phyloP scores from a whole-genome alignment of 53 echinoderm and acorn worm species.

The Temnopleurus reevesii region DNA sequence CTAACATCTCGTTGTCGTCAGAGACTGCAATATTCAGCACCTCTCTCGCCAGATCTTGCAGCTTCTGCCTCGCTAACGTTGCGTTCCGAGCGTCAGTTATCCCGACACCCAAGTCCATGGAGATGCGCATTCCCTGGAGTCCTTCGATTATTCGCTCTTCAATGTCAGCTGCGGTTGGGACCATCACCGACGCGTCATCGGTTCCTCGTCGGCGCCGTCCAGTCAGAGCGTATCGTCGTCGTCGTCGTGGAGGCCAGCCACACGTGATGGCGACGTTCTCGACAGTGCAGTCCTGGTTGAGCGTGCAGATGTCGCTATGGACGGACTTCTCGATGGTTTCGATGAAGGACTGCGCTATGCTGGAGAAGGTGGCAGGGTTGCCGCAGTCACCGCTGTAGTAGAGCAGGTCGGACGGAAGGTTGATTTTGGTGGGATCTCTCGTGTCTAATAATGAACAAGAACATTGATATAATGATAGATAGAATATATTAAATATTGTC shows the following conservation, averaged over 20 bases:
- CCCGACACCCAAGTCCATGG: conserved; percentile 20
- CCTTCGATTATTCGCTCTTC: neutral
- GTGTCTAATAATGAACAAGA: neutral
- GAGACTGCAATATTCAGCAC: neutral
- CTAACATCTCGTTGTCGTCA: neutral
- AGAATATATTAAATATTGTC: no score
- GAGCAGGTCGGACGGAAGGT: conserved; percentile 48
- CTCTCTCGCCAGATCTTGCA: conserved; percentile 8
- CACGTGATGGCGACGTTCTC: conserved; percentile 58
- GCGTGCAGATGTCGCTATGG: conserved; percentile 44
- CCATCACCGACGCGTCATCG: neutral
- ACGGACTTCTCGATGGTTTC: conserved; percentile 25
- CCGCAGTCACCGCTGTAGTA: conserved; percentile 68
- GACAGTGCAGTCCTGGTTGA: conserved; percentile 34
- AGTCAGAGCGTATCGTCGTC: neutral
- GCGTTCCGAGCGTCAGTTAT: neutral
- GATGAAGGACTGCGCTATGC: conserved; percentile 63
- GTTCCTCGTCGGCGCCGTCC: neutral
- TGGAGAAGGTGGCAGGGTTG: conserved; percentile 8
- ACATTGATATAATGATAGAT: no score
- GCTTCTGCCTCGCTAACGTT: neutral
- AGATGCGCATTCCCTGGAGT: conserved; percentile 2
- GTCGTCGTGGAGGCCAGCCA: conserved; percentile 48
- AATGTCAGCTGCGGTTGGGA: neutral
- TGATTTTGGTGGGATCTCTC: conserved; percentile 16